phyloP scores from a whole-genome alignment of 2,888 invertebrate genomes.

The Theretra japonica region DNA sequence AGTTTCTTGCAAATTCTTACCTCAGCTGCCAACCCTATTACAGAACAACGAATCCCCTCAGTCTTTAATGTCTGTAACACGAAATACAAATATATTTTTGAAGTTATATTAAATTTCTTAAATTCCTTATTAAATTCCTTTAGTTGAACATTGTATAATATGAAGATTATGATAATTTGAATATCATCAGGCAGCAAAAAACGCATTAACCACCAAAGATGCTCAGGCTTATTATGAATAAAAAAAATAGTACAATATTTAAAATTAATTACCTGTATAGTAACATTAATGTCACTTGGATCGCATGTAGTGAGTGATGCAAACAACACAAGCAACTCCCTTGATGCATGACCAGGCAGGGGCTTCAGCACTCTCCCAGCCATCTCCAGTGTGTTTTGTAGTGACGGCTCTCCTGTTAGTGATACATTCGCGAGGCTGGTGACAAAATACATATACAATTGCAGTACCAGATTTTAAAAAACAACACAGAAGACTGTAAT shows the following conservation, averaged over 20 bases:
- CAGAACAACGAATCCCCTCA: slow-evolving; percentile 95
- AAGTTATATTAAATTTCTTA: too few relatives aligned
- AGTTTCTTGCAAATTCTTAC: slow-evolving; percentile 95
- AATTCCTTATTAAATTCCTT: too few relatives aligned
- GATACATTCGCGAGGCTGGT: slow-evolving; percentile 85
- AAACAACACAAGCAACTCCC: slow-evolving; percentile 96
- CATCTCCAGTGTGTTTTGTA: slow-evolving; percentile 97
- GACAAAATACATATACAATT: slow-evolving; percentile 19
- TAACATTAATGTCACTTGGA: slow-evolving; percentile 95
- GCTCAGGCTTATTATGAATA: too few relatives aligned
- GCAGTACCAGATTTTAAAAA: too few relatives aligned
- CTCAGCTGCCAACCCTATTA: slow-evolving; percentile 98
- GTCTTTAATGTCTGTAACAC: slow-evolving; percentile 82
- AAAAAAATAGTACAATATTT: neutral
- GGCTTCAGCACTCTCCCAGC: slow-evolving; percentile 93
- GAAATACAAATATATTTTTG: neutral
- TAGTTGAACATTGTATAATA: too few relatives aligned
- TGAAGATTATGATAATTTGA: too few relatives aligned
- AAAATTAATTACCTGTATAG: slow-evolving; percentile 78
- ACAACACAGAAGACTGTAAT: too few relatives aligned
- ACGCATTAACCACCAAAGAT: too few relatives aligned
- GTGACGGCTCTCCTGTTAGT: slow-evolving; percentile 96
- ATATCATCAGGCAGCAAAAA: too few relatives aligned
- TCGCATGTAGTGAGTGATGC: slow-evolving; percentile 98
- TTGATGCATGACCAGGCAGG: slow-evolving; percentile 96